A percentile compares a stretch with the other conserved stretches of the same genome.
Conservation (phyloP, 2,888 invertebrate species). For the Drosophila yooni region DNA sequence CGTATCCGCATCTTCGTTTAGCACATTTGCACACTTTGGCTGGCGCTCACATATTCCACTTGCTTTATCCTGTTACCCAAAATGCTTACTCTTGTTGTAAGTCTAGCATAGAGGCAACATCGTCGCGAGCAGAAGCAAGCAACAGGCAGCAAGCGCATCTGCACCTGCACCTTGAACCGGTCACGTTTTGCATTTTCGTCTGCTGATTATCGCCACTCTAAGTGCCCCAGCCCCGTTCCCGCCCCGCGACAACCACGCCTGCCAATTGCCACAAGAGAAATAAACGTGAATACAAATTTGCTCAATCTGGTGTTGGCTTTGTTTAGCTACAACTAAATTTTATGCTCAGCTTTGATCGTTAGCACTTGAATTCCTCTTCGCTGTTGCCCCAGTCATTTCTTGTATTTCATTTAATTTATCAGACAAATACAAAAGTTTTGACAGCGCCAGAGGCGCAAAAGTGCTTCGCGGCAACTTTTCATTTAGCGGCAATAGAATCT, state of each 20-base stretch:
- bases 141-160: conserved; percentile 47
- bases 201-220: conserved; percentile 72
- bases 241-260: conserved; percentile 4
- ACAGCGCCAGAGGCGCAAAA: conserved; percentile 54
- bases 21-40: conserved; percentile 46
- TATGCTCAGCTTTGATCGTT: conserved; percentile 49
- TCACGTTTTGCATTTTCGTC: conserved; percentile 72
- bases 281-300: conserved; percentile 45
- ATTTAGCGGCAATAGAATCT: conserved; percentile 47
- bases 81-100: conserved; percentile 39
- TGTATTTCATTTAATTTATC: conserved; percentile 15
- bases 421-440: conserved; percentile 46
- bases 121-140: background rate
- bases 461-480: conserved; percentile 56
- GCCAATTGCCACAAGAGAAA: conserved; percentile 56
- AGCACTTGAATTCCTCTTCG: conserved; percentile 30
- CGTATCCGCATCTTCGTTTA: conserved; percentile 52
- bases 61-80: conserved; percentile 44
- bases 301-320: conserved; percentile 5
- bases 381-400: conserved; percentile 30
- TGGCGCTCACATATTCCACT: conserved; percentile 33
- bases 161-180: conserved; percentile 52
- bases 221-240: conserved; percentile 35
- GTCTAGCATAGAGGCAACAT: background rate
- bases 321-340: conserved; percentile 38